These are phyloP conservation scores for Gymnobelideus leadbeateri DNA, from an alignment of 2,113 vertebrate species.

Conservation along the genomic window DNA sequence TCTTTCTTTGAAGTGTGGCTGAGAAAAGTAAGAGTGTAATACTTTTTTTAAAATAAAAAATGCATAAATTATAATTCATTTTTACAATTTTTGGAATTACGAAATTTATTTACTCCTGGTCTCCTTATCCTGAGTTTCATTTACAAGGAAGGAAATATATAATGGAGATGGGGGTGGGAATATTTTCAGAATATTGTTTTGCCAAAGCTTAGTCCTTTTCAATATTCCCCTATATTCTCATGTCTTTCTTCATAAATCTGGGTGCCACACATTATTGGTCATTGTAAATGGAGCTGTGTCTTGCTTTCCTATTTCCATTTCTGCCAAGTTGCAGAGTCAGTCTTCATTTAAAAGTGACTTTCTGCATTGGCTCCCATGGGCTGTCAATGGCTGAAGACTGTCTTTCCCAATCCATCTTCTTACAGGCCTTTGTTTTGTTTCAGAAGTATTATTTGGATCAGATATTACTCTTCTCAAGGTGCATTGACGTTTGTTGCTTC, in stretches of 20 bases:
- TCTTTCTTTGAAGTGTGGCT: constrained; percentile 55
- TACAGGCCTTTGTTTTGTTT: background rate
- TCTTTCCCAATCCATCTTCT: background rate
- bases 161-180: background rate
- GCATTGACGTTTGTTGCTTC: constrained; percentile 9
- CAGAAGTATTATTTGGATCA: background rate
- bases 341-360: constrained; percentile 58
- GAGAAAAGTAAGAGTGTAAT: constrained; percentile 27
- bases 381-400: background rate
- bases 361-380: constrained; percentile 10
- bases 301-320: constrained; percentile 40
- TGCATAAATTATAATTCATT: constrained; percentile 43
- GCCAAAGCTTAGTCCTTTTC: constrained; percentile 55
- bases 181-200: constrained; percentile 61
- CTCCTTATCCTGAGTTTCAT: constrained; percentile 46
- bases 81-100: constrained; percentile 16
- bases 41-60: constrained; percentile 51
- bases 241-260: constrained; percentile 57
- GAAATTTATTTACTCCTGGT: background rate
- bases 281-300: constrained; percentile 35
- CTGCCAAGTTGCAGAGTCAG: constrained; percentile 36
- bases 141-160: constrained; percentile 57
- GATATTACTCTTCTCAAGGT: constrained; percentile 4
- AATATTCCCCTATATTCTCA: constrained; percentile 56
- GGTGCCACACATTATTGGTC: constrained; percentile 62